Evolutionary conservation across 2,888 invertebrate species (phyloP).

Genomic region (Microchrysa polita): DNA sequence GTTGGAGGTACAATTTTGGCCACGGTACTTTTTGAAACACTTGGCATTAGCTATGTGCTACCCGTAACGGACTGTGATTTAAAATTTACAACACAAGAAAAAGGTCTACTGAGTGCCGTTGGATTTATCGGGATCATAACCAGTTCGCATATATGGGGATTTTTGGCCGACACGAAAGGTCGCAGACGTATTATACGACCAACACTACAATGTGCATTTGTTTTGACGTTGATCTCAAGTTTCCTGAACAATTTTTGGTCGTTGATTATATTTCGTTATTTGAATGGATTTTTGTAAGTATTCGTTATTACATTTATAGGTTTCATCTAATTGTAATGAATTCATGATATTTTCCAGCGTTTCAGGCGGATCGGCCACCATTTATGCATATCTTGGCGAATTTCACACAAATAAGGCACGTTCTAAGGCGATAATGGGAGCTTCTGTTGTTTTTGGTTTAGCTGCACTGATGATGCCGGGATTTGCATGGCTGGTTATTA

Average conservation of each 20-base stretch:
- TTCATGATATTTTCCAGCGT: conserved; percentile 54
- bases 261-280: conserved; percentile 65
- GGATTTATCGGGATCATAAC: conserved; percentile 65
- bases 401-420: conserved; percentile 65
- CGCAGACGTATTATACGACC: conserved; percentile 64
- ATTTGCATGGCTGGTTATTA: conserved; percentile 60
- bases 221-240: conserved; percentile 65
- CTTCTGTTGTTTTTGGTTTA: conserved; percentile 59
- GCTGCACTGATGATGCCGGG: conserved; percentile 60
- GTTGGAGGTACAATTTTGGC: conserved; percentile 67
- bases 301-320: not conserved
- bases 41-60: conserved; percentile 66
- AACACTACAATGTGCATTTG: conserved; percentile 64
- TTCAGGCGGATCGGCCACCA: conserved; percentile 65
- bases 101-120: conserved; percentile 62
- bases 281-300: conserved; percentile 68
- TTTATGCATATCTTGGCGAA: conserved; percentile 67
- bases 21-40: conserved; percentile 64
- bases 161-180: conserved; percentile 68
- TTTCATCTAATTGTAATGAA: not conserved
- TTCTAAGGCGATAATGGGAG: conserved; percentile 63
- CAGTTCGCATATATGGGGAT: conserved; percentile 69
- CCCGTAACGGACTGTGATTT: conserved; percentile 66
- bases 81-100: conserved; percentile 60
- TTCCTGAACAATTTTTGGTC: conserved; percentile 65